Evolutionary conservation across 92 coral and sea anemone genomes (phyloP).

Genomic region (Desmophyllum pertusum): DNA sequence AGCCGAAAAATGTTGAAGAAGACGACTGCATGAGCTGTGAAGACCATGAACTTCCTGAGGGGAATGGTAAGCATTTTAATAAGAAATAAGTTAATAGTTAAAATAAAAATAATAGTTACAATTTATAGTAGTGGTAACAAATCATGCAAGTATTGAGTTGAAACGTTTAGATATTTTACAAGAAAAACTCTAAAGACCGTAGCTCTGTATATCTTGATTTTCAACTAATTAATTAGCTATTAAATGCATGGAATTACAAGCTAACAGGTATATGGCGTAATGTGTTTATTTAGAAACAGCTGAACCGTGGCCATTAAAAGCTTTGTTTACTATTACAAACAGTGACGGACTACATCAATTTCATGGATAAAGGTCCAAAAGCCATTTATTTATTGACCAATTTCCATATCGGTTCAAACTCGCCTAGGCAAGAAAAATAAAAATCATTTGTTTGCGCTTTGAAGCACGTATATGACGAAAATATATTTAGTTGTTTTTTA

Average conservation of each 20-base stretch:
- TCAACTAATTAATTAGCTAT: neutral
- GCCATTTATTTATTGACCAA: neutral
- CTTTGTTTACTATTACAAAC: neutral
- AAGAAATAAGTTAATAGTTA: neutral
- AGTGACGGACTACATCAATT: neutral
- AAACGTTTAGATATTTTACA: neutral
- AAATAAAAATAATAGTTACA: neutral
- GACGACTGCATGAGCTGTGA: conserved; percentile 7
- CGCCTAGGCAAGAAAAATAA: neutral
- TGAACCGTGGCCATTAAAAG: neutral
- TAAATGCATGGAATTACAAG: neutral
- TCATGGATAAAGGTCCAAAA: neutral
- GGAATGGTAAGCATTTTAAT: neutral
- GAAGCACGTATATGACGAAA: neutral
- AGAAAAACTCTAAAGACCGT: neutral
- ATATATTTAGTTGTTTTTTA: neutral
- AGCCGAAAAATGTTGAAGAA: neutral
- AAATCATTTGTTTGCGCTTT: neutral
- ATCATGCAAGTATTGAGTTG: no score
- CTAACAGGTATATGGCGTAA: neutral
- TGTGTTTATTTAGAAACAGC: neutral
- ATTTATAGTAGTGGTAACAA: no score
- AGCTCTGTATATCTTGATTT: neutral
- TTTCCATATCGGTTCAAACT: neutral
- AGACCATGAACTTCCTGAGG: neutral